Base-by-base conservation (phyloP, 2,888 invertebrate species). In the Sepiola atlantica region DNA sequence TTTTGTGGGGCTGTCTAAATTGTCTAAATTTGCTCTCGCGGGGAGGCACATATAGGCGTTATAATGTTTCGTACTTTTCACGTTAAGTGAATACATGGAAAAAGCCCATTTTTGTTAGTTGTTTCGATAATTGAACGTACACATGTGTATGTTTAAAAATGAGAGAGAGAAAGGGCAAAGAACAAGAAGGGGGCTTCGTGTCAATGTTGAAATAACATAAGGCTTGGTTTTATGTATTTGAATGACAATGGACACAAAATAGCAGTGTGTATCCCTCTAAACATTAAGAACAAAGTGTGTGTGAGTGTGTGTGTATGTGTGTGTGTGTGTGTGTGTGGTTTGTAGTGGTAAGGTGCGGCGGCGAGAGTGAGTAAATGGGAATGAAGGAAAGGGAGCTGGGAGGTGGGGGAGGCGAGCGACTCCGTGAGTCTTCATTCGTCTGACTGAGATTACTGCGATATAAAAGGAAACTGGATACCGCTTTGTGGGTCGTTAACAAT, bases 391-490 rank as follows among this genome's bases (percentile, higher is more conserved):
- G 12, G 32, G 18, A n/a, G n/a, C 16, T n/a, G 14, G 18, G n/a
- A 16, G 77, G 77, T 2, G 32, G n/a, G 1, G 77, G 8, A 8
- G 45, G n/a, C 16, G 77, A 16, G n/a, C 10, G 77, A 77, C 28
- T 77, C 32, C n/a, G 32, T 77, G n/a, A n/a, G 77, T 77, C 77
- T 77, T 77, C 77, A 77, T n/a, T 77, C 32, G 77, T 77, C 77
- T 32, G 77, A 77, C 77, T 32, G 77, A 77, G 77, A 77, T 77
- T 77, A 77, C n/a, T n/a, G 32, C 77, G 16, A 77, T n/a, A 77
- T 77, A 77, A 77, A 77, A 77, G n/a, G 77, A 77, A 77, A 77
- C n/a, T 77, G n/a, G 77, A 77, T 77, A 77, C 77, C n/a, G 77
- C n/a, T 77, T 77, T 77, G 77, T 77, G 77, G 77, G 32, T 77